phyloP scores from a whole-genome alignment of 2,888 invertebrate species.

The Liodrosophila aerea region DNA sequence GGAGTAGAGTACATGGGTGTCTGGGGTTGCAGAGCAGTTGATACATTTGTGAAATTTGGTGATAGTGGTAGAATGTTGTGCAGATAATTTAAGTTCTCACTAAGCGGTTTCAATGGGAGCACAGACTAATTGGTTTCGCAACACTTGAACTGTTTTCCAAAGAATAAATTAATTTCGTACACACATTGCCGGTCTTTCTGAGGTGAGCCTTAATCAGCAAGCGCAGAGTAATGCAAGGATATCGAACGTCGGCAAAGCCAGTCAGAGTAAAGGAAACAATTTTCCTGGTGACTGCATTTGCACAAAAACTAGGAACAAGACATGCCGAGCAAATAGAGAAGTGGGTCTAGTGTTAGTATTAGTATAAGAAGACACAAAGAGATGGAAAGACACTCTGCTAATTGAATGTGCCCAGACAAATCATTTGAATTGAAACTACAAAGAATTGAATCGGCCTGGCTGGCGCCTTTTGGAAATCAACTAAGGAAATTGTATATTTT shows the following conservation, averaged over 20 bases:
- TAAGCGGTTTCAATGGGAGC: not conserved
- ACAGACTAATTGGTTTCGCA: constrained; percentile 54
- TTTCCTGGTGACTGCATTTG: constrained; percentile 58
- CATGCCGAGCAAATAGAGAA: constrained; percentile 10
- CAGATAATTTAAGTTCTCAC: too few relatives aligned
- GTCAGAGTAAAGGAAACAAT: constrained; percentile 56
- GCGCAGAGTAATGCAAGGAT: constrained; percentile 26
- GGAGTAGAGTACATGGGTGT: not conserved
- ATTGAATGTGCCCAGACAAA: constrained; percentile 4
- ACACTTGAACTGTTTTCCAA: constrained; percentile 50
- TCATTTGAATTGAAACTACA: not conserved
- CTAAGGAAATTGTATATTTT: constrained; percentile 54
- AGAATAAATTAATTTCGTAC: constrained; percentile 33
- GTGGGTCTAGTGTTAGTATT: constrained; percentile 10
- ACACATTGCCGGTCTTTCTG: constrained; percentile 14
- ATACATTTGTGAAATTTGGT: too few relatives aligned
- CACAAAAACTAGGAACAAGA: constrained; percentile 46
- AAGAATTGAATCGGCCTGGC: constrained; percentile 1
- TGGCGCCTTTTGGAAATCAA: constrained; percentile 48
- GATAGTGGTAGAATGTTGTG: too few relatives aligned
- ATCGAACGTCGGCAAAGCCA: constrained; percentile 30
- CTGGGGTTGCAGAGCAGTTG: not conserved
- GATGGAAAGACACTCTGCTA: not conserved
- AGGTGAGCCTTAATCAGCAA: constrained; percentile 34
- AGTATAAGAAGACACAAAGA: not conserved